Base-by-base conservation (phyloP, 2,888 invertebrate genomes). In the Opisthograptis luteolata region DNA sequence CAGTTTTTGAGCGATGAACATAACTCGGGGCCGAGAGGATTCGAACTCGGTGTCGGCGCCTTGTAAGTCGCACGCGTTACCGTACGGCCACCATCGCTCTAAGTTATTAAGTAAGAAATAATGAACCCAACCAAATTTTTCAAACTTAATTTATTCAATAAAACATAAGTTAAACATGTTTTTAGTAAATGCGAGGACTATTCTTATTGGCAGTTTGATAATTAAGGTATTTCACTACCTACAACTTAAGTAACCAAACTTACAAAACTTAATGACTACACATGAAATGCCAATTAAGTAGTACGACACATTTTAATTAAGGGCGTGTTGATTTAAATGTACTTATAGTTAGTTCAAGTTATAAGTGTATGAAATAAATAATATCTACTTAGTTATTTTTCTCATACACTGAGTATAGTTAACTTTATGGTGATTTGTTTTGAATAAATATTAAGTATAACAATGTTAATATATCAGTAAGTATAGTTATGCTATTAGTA, bases 181-280 rank as follows among this genome's bases (percentile, higher is more conserved):
- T 68, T 68, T 66, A 62, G 72, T 79, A 82, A 87, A 87, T 87
- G 87, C 87, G 86, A 87, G 85, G 86, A 85, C 76, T 84, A 83
- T 66, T 59, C 62, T 73, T 75, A 79, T 79, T 85, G 86, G 86
- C 84, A 84, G 82, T 82, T 73, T 30, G 35, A 45, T 30, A 62
- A 73, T 62, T 68, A 30, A 68, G 58, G 65, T 68, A 66, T 66
- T 58, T 68, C 17, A 44, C 20, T 50, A 50, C 43, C 32, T 35
- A 34, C 43, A 65, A 60, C 62, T 69, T 70, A 66, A 60, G 59
- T 71, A 62, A 62, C 45, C 61, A 74, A 85, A 65, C 64, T 68
- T 70, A 64, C 45, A 51, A 57, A 71, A 64, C 64, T 68, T 73
- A 66, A 70, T 76, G 68, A 66, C 65, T 68, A 72, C 63, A 74